Conservation (phyloP, 2,113 vertebrate genomes). For the Elaphurus davidianus region DNA sequence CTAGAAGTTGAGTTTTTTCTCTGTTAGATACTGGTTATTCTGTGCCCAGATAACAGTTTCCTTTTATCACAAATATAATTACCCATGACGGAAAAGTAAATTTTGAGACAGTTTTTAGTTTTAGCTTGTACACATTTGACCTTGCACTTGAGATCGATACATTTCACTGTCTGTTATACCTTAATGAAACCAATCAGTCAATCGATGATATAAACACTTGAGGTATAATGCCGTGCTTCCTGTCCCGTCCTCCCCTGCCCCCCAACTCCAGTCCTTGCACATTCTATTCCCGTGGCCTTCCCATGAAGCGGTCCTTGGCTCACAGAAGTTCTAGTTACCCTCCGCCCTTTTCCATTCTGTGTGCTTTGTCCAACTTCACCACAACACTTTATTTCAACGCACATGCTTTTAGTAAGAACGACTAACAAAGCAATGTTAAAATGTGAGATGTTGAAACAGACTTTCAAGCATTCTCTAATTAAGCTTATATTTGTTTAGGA, state of each 20-base stretch:
- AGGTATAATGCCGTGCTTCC: not conserved
- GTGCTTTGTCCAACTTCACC: not conserved
- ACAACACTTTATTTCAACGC: not conserved
- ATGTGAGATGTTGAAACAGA: not conserved
- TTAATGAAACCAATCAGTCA: not conserved
- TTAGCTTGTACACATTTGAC: not conserved
- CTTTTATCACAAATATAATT: not conserved
- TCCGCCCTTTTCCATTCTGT: not conserved
- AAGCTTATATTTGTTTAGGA: not conserved
- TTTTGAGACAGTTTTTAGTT: not conserved
- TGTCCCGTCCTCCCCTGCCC: rapidly evolving
- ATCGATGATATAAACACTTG: not conserved
- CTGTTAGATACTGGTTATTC: not conserved
- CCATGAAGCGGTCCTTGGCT: not conserved
- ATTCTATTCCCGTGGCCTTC: not conserved
- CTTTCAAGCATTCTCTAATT: not conserved
- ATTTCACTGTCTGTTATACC: not conserved
- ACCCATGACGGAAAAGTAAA: not conserved
- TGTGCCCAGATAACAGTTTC: not conserved
- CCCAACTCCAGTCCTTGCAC: not conserved
- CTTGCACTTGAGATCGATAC: not conserved
- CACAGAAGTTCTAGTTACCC: not conserved
- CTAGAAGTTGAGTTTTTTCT: not conserved
- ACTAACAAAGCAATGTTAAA: not conserved
- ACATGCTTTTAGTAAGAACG: not conserved